phyloP scores from a whole-genome alignment of 2,888 invertebrate species.

The Pocota personata region DNA sequence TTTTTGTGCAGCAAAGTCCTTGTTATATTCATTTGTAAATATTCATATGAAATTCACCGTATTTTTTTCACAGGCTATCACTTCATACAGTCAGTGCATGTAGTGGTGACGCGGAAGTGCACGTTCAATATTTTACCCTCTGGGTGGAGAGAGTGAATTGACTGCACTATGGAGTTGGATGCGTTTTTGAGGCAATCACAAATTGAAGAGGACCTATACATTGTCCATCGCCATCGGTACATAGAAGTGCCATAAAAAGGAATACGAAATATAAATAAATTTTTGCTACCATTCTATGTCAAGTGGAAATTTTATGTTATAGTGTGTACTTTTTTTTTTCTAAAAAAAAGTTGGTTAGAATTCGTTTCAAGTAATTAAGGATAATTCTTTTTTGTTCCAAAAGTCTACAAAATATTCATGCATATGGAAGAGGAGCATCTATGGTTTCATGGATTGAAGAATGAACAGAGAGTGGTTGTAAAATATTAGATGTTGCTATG shows the following conservation, averaged over 20 bases:
- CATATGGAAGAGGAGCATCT: not conserved
- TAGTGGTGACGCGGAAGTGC: conserved; percentile 10
- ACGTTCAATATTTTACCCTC: conserved; percentile 46
- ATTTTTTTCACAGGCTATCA: not conserved
- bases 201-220: conserved; percentile 15
- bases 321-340: not conserved
- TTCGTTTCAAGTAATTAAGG: not conserved
- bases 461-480: not conserved
- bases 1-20: conserved; percentile 7
- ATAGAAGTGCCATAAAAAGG: not conserved
- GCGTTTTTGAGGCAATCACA: not conserved
- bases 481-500: not conserved
- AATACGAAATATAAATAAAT: conserved; percentile 2
- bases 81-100: not conserved
- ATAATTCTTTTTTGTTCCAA: not conserved
- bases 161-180: not conserved
- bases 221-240: not conserved
- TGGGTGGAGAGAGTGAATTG: not conserved
- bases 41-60: conserved; percentile 49
- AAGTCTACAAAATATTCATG: not conserved
- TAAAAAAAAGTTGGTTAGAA: not conserved
- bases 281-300: not conserved
- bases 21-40: conserved; percentile 57
- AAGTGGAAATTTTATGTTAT: conserved; percentile 8
- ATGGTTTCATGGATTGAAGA: not conserved